Base-by-base conservation (phyloP, 2,888 invertebrate species). In the Conistra vaccinii region DNA sequence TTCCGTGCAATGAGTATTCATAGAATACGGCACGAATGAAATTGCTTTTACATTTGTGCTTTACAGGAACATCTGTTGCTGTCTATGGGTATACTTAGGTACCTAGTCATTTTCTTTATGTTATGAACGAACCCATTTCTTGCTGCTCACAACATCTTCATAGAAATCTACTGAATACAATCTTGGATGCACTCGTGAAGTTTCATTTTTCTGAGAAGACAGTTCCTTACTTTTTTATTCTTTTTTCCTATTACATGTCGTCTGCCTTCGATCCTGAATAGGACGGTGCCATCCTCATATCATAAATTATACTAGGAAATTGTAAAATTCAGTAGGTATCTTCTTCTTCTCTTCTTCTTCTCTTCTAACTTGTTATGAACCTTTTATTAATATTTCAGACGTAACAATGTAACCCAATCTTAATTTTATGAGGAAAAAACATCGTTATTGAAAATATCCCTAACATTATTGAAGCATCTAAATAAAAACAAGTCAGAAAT, bases 1-100 rank as follows among this genome's bases (percentile, higher is more conserved):
- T 78, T 76, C 68, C 66, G 63, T 57, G 73, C 73, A 65, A 81
- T 80, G 68, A 85, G 83, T 83, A 86, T 88, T 87, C 73, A 80
- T 77, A 74, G 77, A 82, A 84, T 75, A 78, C 72, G 75, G 74
- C 62, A 70, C 55, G 77, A 85, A 83, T 82, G 67, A 82, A 88
- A 86, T 88, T 88, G 80, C 84, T 88, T 89, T 88, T 82, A 71
- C 80, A 84, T 85, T 84, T 76, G 68, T 76, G 62, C 76, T 86
- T 74, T 79, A 71, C 61, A 55, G 53, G 20, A 71, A 60, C 79
- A 75, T 78, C 80, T 83, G 78, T 75, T 81, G 73, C 78, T 68
- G 32, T 42, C 5, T 73, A 42, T 9, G 26, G 12, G 45, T 81
- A 76, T n/a, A 20, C 78, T 73, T 29, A 23, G 14, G 14, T 55